A percentile compares a stretch with the other conserved stretches of the same genome.
Evolutionary conservation across 2,888 invertebrate genomes (phyloP).

Genomic region (Amphipyra berbera): DNA sequence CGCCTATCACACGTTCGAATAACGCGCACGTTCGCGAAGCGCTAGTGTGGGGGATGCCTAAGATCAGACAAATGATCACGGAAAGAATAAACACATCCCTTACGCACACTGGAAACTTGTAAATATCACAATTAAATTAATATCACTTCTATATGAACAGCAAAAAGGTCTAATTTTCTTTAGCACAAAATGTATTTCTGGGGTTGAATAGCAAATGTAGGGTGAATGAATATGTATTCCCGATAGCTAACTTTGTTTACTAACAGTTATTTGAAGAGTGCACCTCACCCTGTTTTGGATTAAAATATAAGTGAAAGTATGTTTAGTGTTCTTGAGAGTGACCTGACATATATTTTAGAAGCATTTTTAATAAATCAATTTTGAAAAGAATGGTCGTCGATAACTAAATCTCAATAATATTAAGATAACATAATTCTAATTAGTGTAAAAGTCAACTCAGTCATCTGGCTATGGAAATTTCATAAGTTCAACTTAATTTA

Average conservation of each 20-base stretch:
- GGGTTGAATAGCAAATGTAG: slow-evolving; percentile 42
- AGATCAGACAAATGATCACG: slow-evolving; percentile 4
- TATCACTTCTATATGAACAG: slow-evolving; percentile 35
- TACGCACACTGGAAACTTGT: slow-evolving; percentile 24
- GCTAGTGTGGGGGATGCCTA: too few relatives aligned
- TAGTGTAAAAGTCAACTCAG: too few relatives aligned
- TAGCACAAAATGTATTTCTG: slow-evolving; percentile 49
- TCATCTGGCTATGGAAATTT: too few relatives aligned
- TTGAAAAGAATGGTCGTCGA: too few relatives aligned
- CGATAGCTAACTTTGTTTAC: not conserved
- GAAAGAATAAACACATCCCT: slow-evolving; percentile 33
- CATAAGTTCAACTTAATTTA: too few relatives aligned
- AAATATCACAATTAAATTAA: slow-evolving; percentile 41
- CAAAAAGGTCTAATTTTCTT: slow-evolving; percentile 51
- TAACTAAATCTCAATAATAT: too few relatives aligned
- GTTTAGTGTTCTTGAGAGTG: too few relatives aligned
- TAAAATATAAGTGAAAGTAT: not conserved
- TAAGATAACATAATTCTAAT: too few relatives aligned
- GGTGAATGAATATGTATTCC: slow-evolving; percentile 12
- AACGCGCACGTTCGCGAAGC: too few relatives aligned
- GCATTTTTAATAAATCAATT: too few relatives aligned
- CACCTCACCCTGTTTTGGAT: not conserved
- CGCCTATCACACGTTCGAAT: too few relatives aligned
- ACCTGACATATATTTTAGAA: too few relatives aligned
- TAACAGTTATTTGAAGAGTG: not conserved